Percentiles rank a stretch among this genome's conserved stretches.
phyloP scores from a whole-genome alignment of 2,888 invertebrate genomes.

The Eupithecia exiguata region DNA sequence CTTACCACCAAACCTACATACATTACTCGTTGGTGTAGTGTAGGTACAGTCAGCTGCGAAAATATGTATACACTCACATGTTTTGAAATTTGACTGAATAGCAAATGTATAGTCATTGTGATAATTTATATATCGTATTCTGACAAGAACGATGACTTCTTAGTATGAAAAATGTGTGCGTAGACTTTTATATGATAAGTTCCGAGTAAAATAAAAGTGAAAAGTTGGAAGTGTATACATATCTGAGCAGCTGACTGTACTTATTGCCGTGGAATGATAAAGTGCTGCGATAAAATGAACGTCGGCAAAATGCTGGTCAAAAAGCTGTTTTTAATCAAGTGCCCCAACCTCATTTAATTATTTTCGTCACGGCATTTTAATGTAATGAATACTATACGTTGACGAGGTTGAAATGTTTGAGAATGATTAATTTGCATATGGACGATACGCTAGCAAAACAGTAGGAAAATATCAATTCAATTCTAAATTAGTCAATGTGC shows the following conservation, averaged over 20 bases:
- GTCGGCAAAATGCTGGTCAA: neutral
- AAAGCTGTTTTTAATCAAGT: conserved; percentile 10
- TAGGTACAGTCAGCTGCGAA: too few relatives aligned
- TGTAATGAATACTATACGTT: conserved; percentile 46
- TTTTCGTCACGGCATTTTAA: conserved; percentile 36
- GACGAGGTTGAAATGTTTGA: neutral
- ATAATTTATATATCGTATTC: too few relatives aligned
- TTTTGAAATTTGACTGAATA: too few relatives aligned
- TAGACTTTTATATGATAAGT: too few relatives aligned
- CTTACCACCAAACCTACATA: neutral
- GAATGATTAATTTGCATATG: neutral
- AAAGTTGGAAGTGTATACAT: too few relatives aligned
- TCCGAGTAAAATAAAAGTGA: too few relatives aligned
- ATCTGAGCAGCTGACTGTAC: too few relatives aligned
- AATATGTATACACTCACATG: too few relatives aligned
- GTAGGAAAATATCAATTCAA: neutral
- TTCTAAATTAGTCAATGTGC: too few relatives aligned
- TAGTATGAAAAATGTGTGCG: too few relatives aligned
- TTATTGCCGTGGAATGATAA: neutral
- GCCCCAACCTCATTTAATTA: conserved; percentile 7
- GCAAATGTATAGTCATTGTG: too few relatives aligned
- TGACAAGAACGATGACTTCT: too few relatives aligned
- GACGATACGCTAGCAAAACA: neutral
- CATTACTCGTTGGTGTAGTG: neutral
- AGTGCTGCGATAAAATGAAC: neutral